Evolutionary conservation across 2,888 invertebrate genomes (phyloP), one percentile per base, ranked within the genome.

Genomic region (Teinopalpus imperialis): DNA sequence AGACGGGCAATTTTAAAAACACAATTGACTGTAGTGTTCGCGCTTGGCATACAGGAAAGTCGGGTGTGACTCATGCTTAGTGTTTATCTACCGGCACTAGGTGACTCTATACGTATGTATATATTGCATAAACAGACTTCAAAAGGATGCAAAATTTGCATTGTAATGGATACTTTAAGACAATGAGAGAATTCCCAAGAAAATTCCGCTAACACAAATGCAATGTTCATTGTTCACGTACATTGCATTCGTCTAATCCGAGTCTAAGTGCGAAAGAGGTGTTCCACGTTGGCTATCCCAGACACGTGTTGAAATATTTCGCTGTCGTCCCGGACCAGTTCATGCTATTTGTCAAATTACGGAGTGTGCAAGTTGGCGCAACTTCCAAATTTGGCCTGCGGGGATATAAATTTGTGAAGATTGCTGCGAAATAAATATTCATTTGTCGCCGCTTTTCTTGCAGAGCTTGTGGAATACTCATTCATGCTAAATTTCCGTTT

Each of bases 231-330:
- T 63, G 61, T 61, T 31, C n/a, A n/a, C n/a, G n/a, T n/a, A 42
- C 57, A 59, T 59, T 63, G 65, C 66, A 74, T 71, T 69, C 61
- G 74, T 78, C 77, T 73, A 71, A 74, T 74, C 73, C 57, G 63
- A 59, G 61, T 54, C 60, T 54, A 57, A 62, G 54, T 58, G 60
- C 52, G 54, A 54, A 58, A 54, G 53, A 49, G 60, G 53, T 63
- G 56, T 55, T 61, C 56, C 61, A 54, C 59, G 61, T 60, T 58
- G 64, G 54, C 49, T 41, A 52, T 43, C 43, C n/a, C 39, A 48
- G 56, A 56, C 56, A 59, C 56, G 56, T 56, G 57, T 52, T 52
- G 49, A 61, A 61, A 67, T 62, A 56, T 61, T 49, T 49, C 49
- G 49, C 53, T 49, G 54, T 52, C 46, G 47, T 52, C 36, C 36